Evolutionary conservation across 2,888 invertebrate species (phyloP).

Genomic region (Mantis religiosa): DNA sequence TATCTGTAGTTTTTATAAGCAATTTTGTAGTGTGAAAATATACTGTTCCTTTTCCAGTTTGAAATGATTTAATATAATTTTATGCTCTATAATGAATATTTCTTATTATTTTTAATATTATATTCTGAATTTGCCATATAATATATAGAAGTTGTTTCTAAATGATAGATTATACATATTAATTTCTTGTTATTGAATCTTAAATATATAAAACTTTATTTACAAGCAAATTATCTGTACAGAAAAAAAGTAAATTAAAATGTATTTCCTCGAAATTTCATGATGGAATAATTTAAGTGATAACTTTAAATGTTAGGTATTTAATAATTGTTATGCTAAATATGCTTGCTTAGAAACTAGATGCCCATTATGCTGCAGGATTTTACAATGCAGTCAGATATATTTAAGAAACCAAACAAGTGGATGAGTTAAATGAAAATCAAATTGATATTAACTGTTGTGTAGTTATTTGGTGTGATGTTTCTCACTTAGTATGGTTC

Average conservation of each 20-base stretch:
- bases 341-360: neutral
- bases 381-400: neutral
- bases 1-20: too few relatives aligned
- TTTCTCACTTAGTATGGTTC: neutral
- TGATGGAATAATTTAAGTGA: neutral
- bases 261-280: neutral
- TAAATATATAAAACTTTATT: neutral
- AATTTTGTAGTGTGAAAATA: too few relatives aligned
- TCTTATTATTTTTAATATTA: neutral
- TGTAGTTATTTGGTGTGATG: neutral
- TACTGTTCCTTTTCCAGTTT: neutral
- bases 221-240: too few relatives aligned
- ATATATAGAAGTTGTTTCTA: neutral
- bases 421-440: neutral
- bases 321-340: neutral
- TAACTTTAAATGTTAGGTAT: neutral
- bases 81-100: neutral
- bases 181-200: neutral
- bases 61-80: neutral
- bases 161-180: neutral
- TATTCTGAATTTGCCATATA: neutral
- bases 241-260: neutral
- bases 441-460: neutral
- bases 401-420: neutral
- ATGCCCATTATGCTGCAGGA: neutral